These are phyloP conservation scores for Brachionus angularis DNA, from an alignment of 1,140 invertebrate genomes.

Conservation along the genomic window DNA sequence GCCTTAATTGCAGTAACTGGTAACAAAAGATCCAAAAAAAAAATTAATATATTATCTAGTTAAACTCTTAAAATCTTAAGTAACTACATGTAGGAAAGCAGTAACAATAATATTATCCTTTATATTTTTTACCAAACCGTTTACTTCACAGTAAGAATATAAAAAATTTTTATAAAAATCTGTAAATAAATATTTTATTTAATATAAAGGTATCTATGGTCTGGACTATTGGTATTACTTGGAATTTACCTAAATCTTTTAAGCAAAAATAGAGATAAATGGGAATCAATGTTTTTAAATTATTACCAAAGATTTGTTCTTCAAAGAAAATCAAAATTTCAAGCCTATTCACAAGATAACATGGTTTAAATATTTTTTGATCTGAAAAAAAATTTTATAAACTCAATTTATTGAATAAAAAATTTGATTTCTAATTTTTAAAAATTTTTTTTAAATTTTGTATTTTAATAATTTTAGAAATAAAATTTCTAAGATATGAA, in stretches of 20 bases:
- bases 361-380: conserved; percentile 1
- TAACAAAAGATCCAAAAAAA: conserved; percentile 66
- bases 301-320: conserved; percentile 12
- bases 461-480: conserved; percentile 18
- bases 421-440: too few relatives aligned
- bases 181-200: not conserved
- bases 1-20: conserved; percentile 74
- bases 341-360: not conserved
- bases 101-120: conserved; percentile 87
- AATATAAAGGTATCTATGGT: conserved; percentile 77
- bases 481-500: conserved; percentile 40
- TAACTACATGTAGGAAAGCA: conserved; percentile 71
- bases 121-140: conserved; percentile 86
- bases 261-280: conserved; percentile 64
- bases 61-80: conserved; percentile 47
- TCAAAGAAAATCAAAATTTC: not conserved
- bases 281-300: conserved; percentile 47
- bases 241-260: conserved; percentile 87
- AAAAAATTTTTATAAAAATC: not conserved
- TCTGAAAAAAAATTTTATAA: not conserved
- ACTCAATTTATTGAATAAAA: not conserved
- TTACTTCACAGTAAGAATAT: conserved; percentile 76
- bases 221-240: conserved; percentile 74
- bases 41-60: not conserved
- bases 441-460: conserved; percentile 16